phyloP scores from a whole-genome alignment of 2,888 invertebrate species.

The Micropterix aruncella region DNA sequence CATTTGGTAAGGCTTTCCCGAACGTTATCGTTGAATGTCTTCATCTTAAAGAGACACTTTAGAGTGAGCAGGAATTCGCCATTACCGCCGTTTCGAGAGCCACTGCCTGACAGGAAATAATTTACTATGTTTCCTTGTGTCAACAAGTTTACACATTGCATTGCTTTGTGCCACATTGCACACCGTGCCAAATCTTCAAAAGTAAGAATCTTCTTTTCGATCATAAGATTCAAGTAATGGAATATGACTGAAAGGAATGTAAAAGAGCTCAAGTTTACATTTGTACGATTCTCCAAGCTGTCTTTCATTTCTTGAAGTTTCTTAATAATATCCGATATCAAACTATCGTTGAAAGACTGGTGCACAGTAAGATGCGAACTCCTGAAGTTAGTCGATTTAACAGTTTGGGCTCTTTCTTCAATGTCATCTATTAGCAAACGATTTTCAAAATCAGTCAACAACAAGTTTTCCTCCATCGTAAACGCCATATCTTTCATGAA shows the following conservation, averaged over 20 bases:
- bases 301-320: not conserved
- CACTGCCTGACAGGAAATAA: not conserved
- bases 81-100: not conserved
- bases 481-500: not conserved
- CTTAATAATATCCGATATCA: not conserved
- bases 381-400: not conserved
- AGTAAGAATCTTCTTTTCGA: not conserved
- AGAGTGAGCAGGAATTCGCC: not conserved
- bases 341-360: not conserved
- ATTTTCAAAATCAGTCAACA: not conserved
- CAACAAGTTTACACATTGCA: not conserved
- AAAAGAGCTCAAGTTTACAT: too few species aligned
- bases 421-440: not conserved
- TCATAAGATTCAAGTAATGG: not conserved
- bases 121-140: not conserved
- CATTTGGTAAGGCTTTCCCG: too few species aligned
- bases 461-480: not conserved
- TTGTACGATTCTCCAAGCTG: too few species aligned
- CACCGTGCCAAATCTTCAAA: not conserved
- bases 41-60: too few species aligned
- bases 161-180: not conserved
- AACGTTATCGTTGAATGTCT: too few species aligned
- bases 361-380: not conserved
- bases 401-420: not conserved
- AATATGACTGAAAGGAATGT: not conserved